phyloP scores from a whole-genome alignment of 2,888 invertebrate species.

The Leptopterna dolabrata region DNA sequence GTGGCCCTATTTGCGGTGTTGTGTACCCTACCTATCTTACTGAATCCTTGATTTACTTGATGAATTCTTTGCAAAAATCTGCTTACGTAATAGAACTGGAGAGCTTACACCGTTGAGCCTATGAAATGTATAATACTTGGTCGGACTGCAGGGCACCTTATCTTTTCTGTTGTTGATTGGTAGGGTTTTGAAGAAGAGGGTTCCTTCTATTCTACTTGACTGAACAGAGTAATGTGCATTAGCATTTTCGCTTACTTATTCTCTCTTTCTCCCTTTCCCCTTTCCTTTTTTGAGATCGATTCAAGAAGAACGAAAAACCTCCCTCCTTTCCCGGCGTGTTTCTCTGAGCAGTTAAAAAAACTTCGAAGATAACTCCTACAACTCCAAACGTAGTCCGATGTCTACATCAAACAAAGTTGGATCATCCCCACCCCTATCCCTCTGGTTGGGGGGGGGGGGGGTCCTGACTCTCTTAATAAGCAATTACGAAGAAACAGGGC shows the following conservation, averaged over 20 bases:
- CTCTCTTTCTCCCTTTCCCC: background rate
- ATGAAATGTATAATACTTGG: background rate
- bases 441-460: background rate
- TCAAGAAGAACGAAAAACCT: background rate
- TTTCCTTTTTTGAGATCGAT: slow-evolving; percentile 24
- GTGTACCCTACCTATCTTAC: no score
- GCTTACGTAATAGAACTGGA: no score
- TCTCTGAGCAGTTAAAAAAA: background rate
- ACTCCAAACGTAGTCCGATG: background rate
- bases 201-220: background rate
- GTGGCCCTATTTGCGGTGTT: no score
- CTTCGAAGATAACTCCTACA: background rate
- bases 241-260: slow-evolving; percentile 41
- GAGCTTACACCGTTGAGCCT: background rate
- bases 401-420: slow-evolving; percentile 15
- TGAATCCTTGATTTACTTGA: no score
- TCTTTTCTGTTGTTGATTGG: background rate
- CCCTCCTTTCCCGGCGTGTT: background rate
- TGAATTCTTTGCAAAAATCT: no score
- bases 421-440: slow-evolving; percentile 1
- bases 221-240: slow-evolving; percentile 39
- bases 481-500: slow-evolving; percentile 1
- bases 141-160: background rate
- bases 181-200: background rate
- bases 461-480: background rate